phyloP scores from a whole-genome alignment of 30 jellyfish, hydroid and myxozoan species.

The Hydractinia echinata region DNA sequence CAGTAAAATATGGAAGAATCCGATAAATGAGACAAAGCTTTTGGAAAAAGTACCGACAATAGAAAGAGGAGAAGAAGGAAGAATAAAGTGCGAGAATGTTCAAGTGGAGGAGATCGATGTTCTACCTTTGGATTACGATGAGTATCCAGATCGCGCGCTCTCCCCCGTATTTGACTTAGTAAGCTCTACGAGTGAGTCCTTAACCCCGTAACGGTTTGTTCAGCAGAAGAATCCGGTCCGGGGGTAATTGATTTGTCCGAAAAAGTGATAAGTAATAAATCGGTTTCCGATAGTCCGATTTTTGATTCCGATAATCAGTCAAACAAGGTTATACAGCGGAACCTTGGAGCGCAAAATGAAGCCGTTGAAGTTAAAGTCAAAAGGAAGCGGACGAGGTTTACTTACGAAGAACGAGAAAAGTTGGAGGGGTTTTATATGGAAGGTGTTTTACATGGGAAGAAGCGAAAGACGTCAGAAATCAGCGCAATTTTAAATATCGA shows the following conservation, averaged over 20 bases:
- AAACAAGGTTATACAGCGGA: not conserved
- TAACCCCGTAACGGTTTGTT: no score
- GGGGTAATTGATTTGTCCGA: no score
- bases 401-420: not conserved
- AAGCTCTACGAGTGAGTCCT: no score
- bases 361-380: not conserved
- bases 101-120: not conserved
- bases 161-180: no score
- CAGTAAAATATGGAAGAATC: not conserved
- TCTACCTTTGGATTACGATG: no score
- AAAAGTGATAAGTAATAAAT: no score
- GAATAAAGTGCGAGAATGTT: not conserved
- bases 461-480: not conserved
- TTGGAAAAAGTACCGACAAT: not conserved
- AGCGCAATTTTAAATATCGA: not conserved
- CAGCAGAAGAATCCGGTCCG: no score
- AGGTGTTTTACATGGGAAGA: constrained; percentile 4
- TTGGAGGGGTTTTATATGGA: not conserved
- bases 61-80: not conserved
- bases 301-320: no score
- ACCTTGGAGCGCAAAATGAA: not conserved
- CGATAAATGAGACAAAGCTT: not conserved
- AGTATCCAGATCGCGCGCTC: no score
- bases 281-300: no score
- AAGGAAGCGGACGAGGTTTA: not conserved